Conservation (phyloP, 1,140 invertebrate genomes). For the Ips typographus region DNA sequence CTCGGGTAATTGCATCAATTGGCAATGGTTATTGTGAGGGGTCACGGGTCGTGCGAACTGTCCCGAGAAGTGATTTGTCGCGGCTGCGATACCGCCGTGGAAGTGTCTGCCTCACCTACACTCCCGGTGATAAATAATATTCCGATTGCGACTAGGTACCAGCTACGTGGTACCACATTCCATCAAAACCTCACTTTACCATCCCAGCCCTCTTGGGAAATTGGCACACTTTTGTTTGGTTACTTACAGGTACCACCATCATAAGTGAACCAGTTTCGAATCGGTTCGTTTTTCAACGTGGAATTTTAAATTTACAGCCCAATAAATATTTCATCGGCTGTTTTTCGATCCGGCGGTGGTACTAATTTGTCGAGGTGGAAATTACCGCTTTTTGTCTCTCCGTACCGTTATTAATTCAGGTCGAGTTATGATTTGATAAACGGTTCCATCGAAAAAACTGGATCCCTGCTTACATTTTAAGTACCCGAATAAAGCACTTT, state of each 20-base stretch:
- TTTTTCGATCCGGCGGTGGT: not conserved
- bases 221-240: too few species aligned
- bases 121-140: constrained; percentile 34
- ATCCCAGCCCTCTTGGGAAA: not conserved
- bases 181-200: not conserved
- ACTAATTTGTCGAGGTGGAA: constrained; percentile 8
- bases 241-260: too few species aligned
- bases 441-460: not conserved
- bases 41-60: constrained; percentile 51
- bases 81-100: constrained; percentile 35
- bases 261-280: too few species aligned
- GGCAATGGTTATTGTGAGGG: constrained; percentile 49
- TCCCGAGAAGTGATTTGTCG: constrained; percentile 50
- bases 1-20: constrained; percentile 47
- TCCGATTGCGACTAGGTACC: constrained; percentile 10
- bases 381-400: constrained; percentile 9
- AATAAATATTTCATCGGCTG: constrained; percentile 2
- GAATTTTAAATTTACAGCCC: too few species aligned
- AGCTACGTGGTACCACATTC: not conserved
- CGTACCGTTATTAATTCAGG: not conserved
- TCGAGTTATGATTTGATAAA: not conserved
- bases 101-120: constrained; percentile 33
- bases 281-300: too few species aligned
- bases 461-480: not conserved
- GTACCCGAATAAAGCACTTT: too few species aligned